Percentiles rank a stretch among this genome's conserved stretches.
Evolutionary conservation across 2,797 vertebrate species (phyloP).

Genomic region (Pantherophis alleghaniensis): DNA sequence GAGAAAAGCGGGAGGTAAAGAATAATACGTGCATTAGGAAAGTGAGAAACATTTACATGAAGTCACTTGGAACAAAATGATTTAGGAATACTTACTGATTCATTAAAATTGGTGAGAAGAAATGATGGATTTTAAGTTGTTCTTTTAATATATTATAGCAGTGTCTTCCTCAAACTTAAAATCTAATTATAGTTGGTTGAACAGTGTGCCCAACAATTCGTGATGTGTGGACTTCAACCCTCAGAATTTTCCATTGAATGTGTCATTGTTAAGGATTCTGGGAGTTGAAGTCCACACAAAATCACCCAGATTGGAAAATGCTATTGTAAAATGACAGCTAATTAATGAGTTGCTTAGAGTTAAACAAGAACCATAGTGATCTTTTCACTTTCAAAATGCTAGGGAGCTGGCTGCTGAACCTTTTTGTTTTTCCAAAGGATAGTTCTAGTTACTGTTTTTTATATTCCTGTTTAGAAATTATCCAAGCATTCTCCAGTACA

Average conservation of each 20-base stretch:
- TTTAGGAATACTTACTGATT: not conserved
- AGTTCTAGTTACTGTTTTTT: not conserved
- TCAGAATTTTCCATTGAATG: not conserved
- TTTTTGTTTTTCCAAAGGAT: not conserved
- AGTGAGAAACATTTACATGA: not conserved
- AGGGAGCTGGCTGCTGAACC: not conserved
- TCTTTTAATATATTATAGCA: not conserved
- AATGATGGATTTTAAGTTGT: not conserved
- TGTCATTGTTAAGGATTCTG: not conserved
- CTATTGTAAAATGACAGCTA: not conserved
- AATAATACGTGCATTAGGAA: not conserved
- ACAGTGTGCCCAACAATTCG: not conserved
- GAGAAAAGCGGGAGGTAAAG: slow-evolving; percentile 59
- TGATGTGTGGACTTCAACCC: not conserved
- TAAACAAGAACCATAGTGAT: not conserved
- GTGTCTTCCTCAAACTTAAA: not conserved
- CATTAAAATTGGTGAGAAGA: not conserved
- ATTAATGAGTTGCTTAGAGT: not conserved
- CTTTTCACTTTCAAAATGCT: not conserved
- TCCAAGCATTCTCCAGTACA: slow-evolving; percentile 16
- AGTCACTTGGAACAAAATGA: not conserved
- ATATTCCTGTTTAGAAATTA: not conserved
- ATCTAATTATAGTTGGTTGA: not conserved
- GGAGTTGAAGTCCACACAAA: not conserved
- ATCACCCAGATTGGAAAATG: not conserved